These are phyloP conservation scores for Dryocosmus kuriphilus DNA, from an alignment of 2,888 invertebrate genomes.

Conservation along the genomic window DNA sequence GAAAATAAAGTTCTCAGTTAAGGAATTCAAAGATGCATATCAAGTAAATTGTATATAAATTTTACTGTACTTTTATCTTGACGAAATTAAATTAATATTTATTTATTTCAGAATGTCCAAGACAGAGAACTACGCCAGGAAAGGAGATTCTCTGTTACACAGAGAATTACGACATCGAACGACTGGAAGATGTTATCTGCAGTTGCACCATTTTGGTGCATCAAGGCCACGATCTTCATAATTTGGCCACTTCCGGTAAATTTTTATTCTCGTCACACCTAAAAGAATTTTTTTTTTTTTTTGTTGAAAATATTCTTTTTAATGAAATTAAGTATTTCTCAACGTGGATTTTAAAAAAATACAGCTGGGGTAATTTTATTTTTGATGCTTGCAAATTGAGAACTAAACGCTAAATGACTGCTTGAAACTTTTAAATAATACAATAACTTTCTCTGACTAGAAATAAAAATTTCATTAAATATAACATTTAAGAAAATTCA, in stretches of 20 bases:
- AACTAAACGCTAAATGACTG: too few relatives aligned
- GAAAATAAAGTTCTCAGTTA: not conserved
- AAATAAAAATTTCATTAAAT: too few relatives aligned
- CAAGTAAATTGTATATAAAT: too few relatives aligned
- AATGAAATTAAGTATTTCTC: not conserved
- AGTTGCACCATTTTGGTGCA: constrained; percentile 74
- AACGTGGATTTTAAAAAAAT: too few relatives aligned
- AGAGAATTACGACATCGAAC: constrained; percentile 60
- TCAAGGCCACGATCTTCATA: constrained; percentile 70
- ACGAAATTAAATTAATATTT: constrained; percentile 6
- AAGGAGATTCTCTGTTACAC: constrained; percentile 74
- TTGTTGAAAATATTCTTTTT: not conserved
- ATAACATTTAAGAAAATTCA: too few relatives aligned
- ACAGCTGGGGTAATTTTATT: too few relatives aligned
- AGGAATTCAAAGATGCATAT: not conserved
- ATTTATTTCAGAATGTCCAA: constrained; percentile 70
- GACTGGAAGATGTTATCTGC: constrained; percentile 68
- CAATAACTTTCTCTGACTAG: too few relatives aligned
- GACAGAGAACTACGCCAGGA: constrained; percentile 68
- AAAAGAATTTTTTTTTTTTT: not conserved
- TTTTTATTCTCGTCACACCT: constrained; percentile 11
- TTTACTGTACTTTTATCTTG: constrained; percentile 2
- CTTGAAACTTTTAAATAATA: too few relatives aligned
- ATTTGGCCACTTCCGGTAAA: constrained; percentile 72
- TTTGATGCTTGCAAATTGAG: too few relatives aligned